phyloP scores from a whole-genome alignment of 2,113 vertebrate genomes.

The Ciconia maguari region DNA sequence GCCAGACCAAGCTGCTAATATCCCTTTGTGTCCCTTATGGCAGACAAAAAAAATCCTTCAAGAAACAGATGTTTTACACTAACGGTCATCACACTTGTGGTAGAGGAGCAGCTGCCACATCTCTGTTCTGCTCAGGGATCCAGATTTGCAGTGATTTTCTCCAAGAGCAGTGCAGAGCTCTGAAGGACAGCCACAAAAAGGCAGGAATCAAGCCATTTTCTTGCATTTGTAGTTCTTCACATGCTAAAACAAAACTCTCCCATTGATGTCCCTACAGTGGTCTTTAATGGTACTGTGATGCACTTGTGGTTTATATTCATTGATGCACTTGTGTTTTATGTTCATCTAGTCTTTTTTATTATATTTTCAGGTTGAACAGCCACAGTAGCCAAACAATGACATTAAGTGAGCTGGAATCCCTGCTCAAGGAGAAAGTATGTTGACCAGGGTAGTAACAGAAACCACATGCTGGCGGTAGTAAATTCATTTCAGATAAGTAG shows the following conservation, averaged over 20 bases:
- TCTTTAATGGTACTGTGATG: not conserved
- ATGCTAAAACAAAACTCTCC: not conserved
- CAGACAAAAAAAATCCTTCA: not conserved
- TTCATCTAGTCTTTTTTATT: not conserved
- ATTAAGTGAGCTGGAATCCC: constrained; percentile 63
- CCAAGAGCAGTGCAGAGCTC: not conserved
- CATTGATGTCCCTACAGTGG: not conserved
- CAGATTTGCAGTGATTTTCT: not conserved
- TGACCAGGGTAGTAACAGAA: not conserved
- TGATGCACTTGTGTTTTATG: not conserved
- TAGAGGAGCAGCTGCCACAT: not conserved
- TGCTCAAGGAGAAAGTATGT: constrained; percentile 65
- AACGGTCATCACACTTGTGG: not conserved
- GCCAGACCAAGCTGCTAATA: not conserved
- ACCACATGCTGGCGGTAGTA: not conserved
- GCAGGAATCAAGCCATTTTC: not conserved
- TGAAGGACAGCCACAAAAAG: not conserved
- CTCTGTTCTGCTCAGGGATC: not conserved
- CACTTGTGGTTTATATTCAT: not conserved
- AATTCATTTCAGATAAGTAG: not conserved
- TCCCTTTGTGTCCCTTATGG: not conserved
- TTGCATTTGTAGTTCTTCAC: not conserved
- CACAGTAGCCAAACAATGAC: not conserved
- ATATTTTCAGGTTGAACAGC: constrained; percentile 20
- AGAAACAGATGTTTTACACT: not conserved